phyloP scores from a whole-genome alignment of 2,113 vertebrate species.

The Sander lucioperca region DNA sequence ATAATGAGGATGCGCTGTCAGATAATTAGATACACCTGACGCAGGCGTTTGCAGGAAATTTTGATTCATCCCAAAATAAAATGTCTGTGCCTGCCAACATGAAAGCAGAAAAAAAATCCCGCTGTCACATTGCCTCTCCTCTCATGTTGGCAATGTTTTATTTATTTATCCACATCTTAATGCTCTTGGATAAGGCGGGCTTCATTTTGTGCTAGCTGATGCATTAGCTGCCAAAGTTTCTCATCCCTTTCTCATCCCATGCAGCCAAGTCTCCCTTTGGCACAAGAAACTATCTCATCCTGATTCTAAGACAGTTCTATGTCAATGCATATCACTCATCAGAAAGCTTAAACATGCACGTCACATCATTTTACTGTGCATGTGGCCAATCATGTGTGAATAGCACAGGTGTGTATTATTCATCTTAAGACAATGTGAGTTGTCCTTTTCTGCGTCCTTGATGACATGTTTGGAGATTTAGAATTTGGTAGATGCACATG shows the following conservation, averaged over 20 bases:
- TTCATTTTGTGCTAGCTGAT: constrained; percentile 74
- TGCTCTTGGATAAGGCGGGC: constrained; percentile 67
- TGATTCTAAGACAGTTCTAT: not conserved
- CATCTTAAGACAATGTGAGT: not conserved
- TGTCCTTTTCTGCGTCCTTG: not conserved
- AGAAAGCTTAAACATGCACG: not conserved
- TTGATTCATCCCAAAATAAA: constrained; percentile 82
- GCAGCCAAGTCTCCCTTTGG: constrained; percentile 24
- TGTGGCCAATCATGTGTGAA: not conserved
- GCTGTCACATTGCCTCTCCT: constrained; percentile 67
- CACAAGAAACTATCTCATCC: constrained; percentile 32
- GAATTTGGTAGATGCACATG: constrained; percentile 29
- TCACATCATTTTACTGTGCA: not conserved
- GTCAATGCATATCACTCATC: constrained; percentile 15
- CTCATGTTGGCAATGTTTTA: constrained; percentile 79
- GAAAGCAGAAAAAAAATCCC: constrained; percentile 69
- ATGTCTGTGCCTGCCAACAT: constrained; percentile 72
- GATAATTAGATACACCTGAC: constrained; percentile 87
- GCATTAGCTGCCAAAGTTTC: constrained; percentile 49
- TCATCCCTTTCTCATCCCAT: constrained; percentile 32
- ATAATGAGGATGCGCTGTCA: constrained; percentile 81
- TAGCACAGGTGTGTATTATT: constrained; percentile 26
- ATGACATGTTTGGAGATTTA: constrained; percentile 28
- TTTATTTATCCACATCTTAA: constrained; percentile 77
- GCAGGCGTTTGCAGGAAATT: constrained; percentile 75